A percentile compares a stretch with the other conserved stretches of the same genome.
Conservation (phyloP, 2,888 invertebrate genomes). For the Ormyrus labotus region DNA sequence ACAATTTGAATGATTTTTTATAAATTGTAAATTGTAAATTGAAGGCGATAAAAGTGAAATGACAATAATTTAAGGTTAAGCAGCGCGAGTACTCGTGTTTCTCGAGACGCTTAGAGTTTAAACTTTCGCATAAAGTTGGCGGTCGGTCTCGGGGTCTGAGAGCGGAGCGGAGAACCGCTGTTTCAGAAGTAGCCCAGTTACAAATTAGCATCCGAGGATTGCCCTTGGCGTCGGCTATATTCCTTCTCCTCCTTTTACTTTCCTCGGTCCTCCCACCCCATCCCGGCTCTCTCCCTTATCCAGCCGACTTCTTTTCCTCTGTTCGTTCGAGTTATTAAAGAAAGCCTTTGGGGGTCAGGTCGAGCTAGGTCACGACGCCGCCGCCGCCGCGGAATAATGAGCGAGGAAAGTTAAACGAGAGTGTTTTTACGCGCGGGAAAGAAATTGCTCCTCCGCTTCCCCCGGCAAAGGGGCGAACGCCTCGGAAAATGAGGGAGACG, state of each 20-base stretch:
- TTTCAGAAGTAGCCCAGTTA: constrained; percentile 73
- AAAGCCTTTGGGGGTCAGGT: constrained; percentile 73
- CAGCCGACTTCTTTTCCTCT: constrained; percentile 57
- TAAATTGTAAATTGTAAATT: constrained; percentile 7
- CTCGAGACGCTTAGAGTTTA: constrained; percentile 34
- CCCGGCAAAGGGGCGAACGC: constrained; percentile 48
- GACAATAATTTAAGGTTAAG: constrained; percentile 11
- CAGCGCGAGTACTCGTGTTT: neutral
- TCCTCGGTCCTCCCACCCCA: constrained; percentile 21
- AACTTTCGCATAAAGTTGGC: constrained; percentile 40
- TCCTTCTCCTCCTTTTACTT: constrained; percentile 41
- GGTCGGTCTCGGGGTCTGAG: constrained; percentile 52
- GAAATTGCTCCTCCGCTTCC: constrained; percentile 65
- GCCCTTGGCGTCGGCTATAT: constrained; percentile 69
- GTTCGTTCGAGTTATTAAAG: constrained; percentile 71
- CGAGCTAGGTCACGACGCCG: constrained; percentile 73
- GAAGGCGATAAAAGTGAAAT: neutral
- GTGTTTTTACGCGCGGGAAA: constrained; percentile 70
- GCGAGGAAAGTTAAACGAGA: constrained; percentile 73
- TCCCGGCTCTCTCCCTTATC: constrained; percentile 35
- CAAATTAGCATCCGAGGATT: constrained; percentile 74
- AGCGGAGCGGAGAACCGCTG: constrained; percentile 68
- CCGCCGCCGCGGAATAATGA: constrained; percentile 70
- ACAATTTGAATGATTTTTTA: neutral
- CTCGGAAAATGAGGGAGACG: constrained; percentile 33